Evolutionary conservation across 2,888 invertebrate genomes (phyloP).

Genomic region (Ceraclea dissimilis): DNA sequence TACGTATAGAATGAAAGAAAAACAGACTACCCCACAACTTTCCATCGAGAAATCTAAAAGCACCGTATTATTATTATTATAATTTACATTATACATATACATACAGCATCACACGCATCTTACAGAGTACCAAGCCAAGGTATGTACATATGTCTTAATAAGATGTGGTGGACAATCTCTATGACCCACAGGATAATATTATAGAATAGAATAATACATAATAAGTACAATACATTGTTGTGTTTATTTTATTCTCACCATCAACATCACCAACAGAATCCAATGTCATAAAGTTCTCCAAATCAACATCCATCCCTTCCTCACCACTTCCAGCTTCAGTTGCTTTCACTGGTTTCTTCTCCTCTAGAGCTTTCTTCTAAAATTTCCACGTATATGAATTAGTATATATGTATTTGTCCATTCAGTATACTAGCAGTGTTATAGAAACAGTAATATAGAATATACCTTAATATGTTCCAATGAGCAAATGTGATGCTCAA

Average conservation of each 20-base stretch:
- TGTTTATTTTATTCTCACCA: slow-evolving; percentile 48
- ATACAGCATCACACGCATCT: background rate
- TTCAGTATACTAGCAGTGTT: slow-evolving; percentile 21
- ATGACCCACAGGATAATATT: too few species aligned
- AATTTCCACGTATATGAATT: slow-evolving; percentile 28
- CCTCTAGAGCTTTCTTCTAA: slow-evolving; percentile 51
- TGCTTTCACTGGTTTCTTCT: slow-evolving; percentile 40
- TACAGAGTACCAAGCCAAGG: background rate
- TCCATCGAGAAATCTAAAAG: too few species aligned
- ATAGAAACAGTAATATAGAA: background rate
- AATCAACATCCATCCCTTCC: slow-evolving; percentile 64
- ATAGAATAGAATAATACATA: too few species aligned
- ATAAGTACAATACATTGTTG: too few species aligned
- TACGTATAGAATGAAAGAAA: too few species aligned
- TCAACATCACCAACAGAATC: slow-evolving; percentile 83
- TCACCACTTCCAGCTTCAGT: slow-evolving; percentile 59
- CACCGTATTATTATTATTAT: too few species aligned
- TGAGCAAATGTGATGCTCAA: slow-evolving; percentile 76
- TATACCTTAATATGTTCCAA: slow-evolving; percentile 71
- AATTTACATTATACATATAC: background rate
- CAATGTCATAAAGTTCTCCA: slow-evolving; percentile 82
- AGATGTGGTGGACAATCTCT: too few species aligned
- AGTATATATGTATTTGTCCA: background rate
- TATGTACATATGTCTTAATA: too few species aligned
- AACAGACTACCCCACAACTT: too few species aligned